Evolutionary conservation across 2,797 vertebrate genomes (phyloP), one percentile per base, ranked within the genome.

Genomic region (Chrysolophus pictus): DNA sequence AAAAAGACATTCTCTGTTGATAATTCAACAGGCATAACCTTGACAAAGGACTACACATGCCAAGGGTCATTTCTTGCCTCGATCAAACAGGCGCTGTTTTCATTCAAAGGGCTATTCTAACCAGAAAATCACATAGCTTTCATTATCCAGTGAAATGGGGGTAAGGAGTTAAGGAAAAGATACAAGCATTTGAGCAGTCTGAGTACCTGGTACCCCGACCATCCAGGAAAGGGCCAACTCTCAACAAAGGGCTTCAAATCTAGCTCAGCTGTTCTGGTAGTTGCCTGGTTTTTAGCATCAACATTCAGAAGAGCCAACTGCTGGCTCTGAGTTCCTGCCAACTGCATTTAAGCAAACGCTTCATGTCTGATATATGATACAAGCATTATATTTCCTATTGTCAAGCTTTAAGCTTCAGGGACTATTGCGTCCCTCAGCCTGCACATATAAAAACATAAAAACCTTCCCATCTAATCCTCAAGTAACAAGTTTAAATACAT

Each of bases 371-470:
- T 47, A 88, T 0, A 76, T 0, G 73, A 90, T 49, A 94, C 22
- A 76, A 90, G 16, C 23, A 68, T 56, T 86, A 74, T 55, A 56
- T 82, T 93, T 91, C 80, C 84, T 62, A 55, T 23, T 37, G 51
- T 56, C n/a, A 58, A 84, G 56, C 70, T 84, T 91, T 86, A 73
- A 90, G 84, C 73, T 71, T 53, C 46, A 60, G 42, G 49, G 67
- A 8, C 1, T 11, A 64, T 41, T 74, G 64, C 60, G 37, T 65
- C 31, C 58, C 41, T 31, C 28, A 53, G 33, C 47, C 41, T 33
- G 28, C 60, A 82, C 13, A 10, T 29, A 49, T 6, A 39, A 78
- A 95, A 86, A 70, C 13, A 41, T 5, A 67, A 63, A 6, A 44
- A 6, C 44, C 10, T 5, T n/a, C 35, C 49, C 17, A 65, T 73